A percentile compares a stretch with the other conserved stretches of the same genome.
These are phyloP conservation scores for Achlya flavicornis DNA, from an alignment of 2,888 invertebrate species.

Conservation along the genomic window DNA sequence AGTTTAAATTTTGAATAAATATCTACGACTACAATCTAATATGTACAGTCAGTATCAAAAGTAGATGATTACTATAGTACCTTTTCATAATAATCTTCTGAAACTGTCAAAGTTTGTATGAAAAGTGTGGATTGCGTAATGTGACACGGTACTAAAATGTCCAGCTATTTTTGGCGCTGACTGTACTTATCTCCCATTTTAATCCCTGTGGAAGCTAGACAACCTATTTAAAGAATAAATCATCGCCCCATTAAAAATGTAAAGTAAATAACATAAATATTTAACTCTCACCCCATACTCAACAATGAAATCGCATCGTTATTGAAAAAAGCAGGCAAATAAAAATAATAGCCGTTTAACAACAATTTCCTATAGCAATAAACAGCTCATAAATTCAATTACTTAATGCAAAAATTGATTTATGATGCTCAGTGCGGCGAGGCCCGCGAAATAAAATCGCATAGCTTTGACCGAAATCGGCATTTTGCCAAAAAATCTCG, in stretches of 20 bases:
- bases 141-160: too few relatives aligned
- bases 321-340: slow-evolving; percentile 35
- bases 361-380: slow-evolving; percentile 76
- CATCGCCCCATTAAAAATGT: neutral
- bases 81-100: too few relatives aligned
- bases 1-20: too few relatives aligned
- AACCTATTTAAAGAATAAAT: neutral
- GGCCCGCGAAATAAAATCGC: slow-evolving; percentile 68
- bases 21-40: too few relatives aligned
- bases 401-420: slow-evolving; percentile 81
- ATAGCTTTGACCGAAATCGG: slow-evolving; percentile 61
- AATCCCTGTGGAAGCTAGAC: neutral
- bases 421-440: slow-evolving; percentile 55
- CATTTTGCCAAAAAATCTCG: slow-evolving; percentile 68
- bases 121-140: too few relatives aligned
- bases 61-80: too few relatives aligned
- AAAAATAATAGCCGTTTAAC: slow-evolving; percentile 69
- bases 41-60: too few relatives aligned
- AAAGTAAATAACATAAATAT: neutral
- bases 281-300: neutral
- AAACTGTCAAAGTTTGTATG: too few relatives aligned
- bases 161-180: too few relatives aligned
- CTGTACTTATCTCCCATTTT: too few relatives aligned
- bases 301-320: neutral
- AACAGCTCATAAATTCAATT: slow-evolving; percentile 80